These are phyloP conservation scores for Tragelaphus oryx DNA, from an alignment of 2,797 vertebrate genomes.

Conservation along the genomic window DNA sequence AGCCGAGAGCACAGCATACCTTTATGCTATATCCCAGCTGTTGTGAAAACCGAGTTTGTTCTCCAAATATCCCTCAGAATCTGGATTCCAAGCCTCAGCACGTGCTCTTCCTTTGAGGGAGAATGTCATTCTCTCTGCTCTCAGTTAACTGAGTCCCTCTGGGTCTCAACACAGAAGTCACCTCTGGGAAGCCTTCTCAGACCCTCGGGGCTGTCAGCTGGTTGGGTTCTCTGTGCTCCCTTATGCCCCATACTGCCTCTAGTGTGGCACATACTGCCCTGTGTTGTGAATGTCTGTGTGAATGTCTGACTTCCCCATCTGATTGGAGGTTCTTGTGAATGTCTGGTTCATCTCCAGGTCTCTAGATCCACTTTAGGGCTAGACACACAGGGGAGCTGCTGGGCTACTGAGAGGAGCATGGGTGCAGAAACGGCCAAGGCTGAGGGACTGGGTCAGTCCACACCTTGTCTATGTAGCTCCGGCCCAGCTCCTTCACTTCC, in stretches of 20 bases:
- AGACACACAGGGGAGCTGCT: background rate
- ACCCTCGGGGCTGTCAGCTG: background rate
- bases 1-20: background rate
- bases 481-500: slow-evolving; percentile 85
- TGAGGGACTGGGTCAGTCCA: background rate
- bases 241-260: background rate
- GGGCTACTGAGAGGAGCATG: background rate
- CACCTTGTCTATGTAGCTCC: slow-evolving; percentile 87
- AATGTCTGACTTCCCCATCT: background rate
- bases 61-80: background rate
- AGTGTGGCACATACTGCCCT: background rate
- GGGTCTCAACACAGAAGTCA: background rate
- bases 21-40: background rate
- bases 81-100: background rate
- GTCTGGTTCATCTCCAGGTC: background rate
- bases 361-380: background rate
- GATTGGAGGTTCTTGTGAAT: background rate
- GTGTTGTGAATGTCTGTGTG: background rate
- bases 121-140: background rate
- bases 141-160: background rate
- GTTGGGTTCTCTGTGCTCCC: background rate
- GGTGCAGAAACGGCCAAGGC: background rate
- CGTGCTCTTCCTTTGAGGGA: background rate
- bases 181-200: background rate
- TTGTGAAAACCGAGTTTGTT: background rate